A percentile compares a stretch with the other conserved stretches of the same genome.
Evolutionary conservation across 2,888 invertebrate genomes (phyloP).

Genomic region (Drosophila quasianomalipes): DNA sequence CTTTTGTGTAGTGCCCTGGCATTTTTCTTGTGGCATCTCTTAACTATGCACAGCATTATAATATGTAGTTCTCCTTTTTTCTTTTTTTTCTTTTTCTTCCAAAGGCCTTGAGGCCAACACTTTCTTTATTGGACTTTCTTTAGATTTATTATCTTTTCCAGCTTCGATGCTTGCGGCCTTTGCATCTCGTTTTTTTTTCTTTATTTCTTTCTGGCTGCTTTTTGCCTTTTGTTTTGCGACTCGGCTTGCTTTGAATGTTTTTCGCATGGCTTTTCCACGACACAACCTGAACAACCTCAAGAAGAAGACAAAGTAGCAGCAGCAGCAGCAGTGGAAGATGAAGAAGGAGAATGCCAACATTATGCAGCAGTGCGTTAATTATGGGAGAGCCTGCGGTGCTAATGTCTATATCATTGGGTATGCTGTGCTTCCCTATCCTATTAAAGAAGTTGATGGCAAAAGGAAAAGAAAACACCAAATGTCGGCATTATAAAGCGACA

Average conservation of each 20-base stretch:
- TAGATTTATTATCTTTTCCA: conserved; percentile 60
- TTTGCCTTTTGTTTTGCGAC: conserved; percentile 62
- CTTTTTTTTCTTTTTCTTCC: conserved; percentile 1
- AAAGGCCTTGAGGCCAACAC: conserved; percentile 71
- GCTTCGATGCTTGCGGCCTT: conserved; percentile 48
- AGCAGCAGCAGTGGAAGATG: conserved; percentile 1
- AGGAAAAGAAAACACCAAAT: conserved; percentile 16
- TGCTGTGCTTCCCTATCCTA: conserved; percentile 32
- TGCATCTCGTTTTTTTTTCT: conserved; percentile 36
- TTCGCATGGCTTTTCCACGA: conserved; percentile 55
- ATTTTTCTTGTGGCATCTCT: conserved; percentile 50
- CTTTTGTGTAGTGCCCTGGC: conserved; percentile 40
- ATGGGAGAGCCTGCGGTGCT: conserved; percentile 56
- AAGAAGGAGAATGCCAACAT: conserved; percentile 31
- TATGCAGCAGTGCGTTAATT: conserved; percentile 60
- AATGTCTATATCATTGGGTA: conserved; percentile 61
- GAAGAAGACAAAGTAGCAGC: background rate
- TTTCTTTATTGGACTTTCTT: conserved; percentile 77
- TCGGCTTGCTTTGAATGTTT: conserved; percentile 39
- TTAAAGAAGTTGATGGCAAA: conserved; percentile 35
- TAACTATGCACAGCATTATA: conserved; percentile 55
- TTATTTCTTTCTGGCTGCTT: conserved; percentile 27
- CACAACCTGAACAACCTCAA: background rate
- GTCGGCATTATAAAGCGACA: conserved; percentile 54
- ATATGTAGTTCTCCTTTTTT: conserved; percentile 55